Conservation (phyloP, 92 coral and sea anemone species). For the Bergia puertoricense region DNA sequence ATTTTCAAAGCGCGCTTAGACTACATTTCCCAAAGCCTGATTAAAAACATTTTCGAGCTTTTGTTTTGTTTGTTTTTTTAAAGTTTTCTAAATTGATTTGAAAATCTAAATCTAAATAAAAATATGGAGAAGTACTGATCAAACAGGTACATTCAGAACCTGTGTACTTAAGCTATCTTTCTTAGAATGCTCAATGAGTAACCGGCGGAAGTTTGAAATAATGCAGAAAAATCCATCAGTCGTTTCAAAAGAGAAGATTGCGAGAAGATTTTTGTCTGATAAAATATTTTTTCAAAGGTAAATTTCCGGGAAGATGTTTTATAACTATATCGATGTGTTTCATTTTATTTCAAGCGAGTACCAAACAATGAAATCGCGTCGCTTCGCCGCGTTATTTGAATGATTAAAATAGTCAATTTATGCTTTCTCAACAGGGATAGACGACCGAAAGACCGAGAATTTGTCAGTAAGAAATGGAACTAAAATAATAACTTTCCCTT, state of each 20-base stretch:
- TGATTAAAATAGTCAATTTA: not conserved
- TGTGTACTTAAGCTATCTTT: conserved; percentile 8
- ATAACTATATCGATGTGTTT: not conserved
- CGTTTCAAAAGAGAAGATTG: not conserved
- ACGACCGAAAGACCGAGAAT: not conserved
- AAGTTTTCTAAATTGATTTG: not conserved
- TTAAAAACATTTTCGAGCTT: not conserved
- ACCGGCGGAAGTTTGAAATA: conserved; percentile 5
- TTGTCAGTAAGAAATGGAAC: not conserved
- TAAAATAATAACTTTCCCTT: not conserved
- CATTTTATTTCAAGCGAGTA: not conserved
- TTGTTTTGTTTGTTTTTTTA: not conserved
- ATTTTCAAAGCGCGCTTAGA: not conserved
- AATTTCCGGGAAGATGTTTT: not conserved
- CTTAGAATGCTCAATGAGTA: not conserved
- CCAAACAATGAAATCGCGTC: not conserved
- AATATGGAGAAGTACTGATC: not conserved
- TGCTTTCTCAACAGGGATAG: not conserved
- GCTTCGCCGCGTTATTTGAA: conserved; percentile 1
- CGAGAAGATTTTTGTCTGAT: conserved; percentile 6
- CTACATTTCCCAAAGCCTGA: not conserved
- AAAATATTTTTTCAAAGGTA: not conserved
- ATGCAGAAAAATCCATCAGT: not conserved
- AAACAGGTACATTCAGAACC: not conserved
- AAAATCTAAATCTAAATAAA: not conserved